A percentile compares a stretch with the other conserved stretches of the same genome.
These are phyloP conservation scores for Rhizomys pruinosus DNA, from an alignment of 2,113 vertebrate species.

Conservation along the genomic window DNA sequence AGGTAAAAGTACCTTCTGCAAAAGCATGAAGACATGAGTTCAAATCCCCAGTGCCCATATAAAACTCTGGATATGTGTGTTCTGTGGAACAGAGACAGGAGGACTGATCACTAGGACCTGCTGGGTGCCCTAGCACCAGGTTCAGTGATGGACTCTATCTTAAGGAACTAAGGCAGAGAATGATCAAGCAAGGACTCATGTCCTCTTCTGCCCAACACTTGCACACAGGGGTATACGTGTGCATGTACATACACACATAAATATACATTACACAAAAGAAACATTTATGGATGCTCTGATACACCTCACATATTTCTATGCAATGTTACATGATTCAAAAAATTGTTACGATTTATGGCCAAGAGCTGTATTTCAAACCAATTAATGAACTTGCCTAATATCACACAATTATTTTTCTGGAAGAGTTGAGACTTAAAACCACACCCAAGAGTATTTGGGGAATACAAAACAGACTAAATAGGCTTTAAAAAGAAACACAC, in stretches of 20 bases:
- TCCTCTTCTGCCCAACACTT: background rate
- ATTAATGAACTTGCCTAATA: background rate
- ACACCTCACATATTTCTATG: background rate
- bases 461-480: too few relatives aligned
- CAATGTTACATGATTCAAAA: background rate
- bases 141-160: background rate
- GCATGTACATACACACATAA: background rate
- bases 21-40: background rate
- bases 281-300: background rate
- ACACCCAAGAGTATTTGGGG: too few relatives aligned
- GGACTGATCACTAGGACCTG: background rate
- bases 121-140: background rate
- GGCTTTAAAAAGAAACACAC: too few relatives aligned
- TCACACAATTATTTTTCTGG: background rate
- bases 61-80: background rate
- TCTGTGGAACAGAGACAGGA: too few relatives aligned
- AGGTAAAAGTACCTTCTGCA: background rate
- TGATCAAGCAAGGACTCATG: background rate
- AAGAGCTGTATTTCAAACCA: background rate
- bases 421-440: too few relatives aligned
- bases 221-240: background rate
- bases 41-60: background rate
- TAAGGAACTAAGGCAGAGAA: background rate
- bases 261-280: background rate
- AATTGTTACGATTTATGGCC: background rate